Base-by-base conservation (phyloP, 2,113 vertebrate species). In the Manacus vitellinus region DNA sequence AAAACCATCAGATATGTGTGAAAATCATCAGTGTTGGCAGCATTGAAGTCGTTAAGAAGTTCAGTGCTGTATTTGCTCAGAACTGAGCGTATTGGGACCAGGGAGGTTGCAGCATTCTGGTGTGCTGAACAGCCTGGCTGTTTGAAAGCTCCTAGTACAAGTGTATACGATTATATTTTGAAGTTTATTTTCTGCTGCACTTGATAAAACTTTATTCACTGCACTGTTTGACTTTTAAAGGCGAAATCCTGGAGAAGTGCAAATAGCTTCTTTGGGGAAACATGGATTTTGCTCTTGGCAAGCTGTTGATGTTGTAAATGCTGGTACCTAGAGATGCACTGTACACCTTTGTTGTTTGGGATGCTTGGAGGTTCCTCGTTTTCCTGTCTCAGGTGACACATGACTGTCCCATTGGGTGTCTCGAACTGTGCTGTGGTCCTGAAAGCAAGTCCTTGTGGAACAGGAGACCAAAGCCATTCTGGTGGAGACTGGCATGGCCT, bases 21-120 rank as follows among this genome's bases (percentile, higher is more conserved):
- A 88, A 94, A 95, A 92, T 61, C 62, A 65, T 79, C 78, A 46
- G 28, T 49, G 74, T 37, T 95, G 95, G 90, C 94, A 94, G 85
- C 71, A 65, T 0, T 61, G 71, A 85, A 88, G 90, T 89, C 0
- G 13, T 85, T 92, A 49, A 67, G 89, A 81, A 55, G 59, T 65
- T 95, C n/a, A 44, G 68, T 59, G 73, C 95, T 67, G 84, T n/a
- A 8, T 92, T 78, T 65, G 41, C 74, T 87, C 62, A 85, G 89
- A 77, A 17, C 66, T 49, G 47, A 56, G 70, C 0, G 31, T 14
- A 0, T 21, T 35, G 44, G 91, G 89, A 56, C 58, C 10, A 12
- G 74, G 46, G 44, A 62, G 70, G 58, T 41, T 89, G 77, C 66
- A 67, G 61, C 86, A 91, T 65, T 10, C 70, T 84, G 85, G 27